These are phyloP conservation scores for Melopsittacus undulatus DNA, from an alignment of 2,797 vertebrate genomes.

Conservation along the genomic window DNA sequence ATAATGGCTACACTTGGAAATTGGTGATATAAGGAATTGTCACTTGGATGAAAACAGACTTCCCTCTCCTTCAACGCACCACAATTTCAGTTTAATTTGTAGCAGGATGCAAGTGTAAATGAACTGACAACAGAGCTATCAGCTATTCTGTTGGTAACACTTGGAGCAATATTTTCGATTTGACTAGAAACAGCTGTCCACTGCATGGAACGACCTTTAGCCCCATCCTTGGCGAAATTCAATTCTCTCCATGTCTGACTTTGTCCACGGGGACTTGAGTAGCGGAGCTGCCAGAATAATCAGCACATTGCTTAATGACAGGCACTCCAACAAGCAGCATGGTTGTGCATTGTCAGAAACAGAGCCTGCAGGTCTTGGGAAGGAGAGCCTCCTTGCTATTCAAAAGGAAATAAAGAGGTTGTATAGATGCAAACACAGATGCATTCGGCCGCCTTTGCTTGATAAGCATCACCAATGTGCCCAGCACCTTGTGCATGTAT, in stretches of 20 bases:
- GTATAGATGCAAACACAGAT: neutral
- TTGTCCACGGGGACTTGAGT: constrained; percentile 66
- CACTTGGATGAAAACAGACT: constrained; percentile 33
- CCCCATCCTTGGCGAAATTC: constrained; percentile 73
- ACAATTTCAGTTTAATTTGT: constrained; percentile 71
- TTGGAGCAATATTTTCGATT: constrained; percentile 60
- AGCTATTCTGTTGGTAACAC: constrained; percentile 68
- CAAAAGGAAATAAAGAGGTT: neutral
- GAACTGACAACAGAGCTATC: constrained; percentile 72
- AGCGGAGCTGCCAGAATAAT: constrained; percentile 74
- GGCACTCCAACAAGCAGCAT: constrained; percentile 33
- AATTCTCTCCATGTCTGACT: constrained; percentile 77
- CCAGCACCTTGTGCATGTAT: rapidly evolving
- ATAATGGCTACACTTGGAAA: neutral
- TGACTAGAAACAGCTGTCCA: constrained; percentile 77
- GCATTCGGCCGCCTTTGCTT: neutral
- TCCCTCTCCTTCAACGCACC: constrained; percentile 32
- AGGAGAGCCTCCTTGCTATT: constrained; percentile 17
- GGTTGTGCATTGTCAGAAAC: constrained; percentile 59
- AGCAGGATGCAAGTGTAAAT: constrained; percentile 63
- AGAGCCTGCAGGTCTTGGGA: neutral
- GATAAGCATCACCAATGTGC: rapidly evolving
- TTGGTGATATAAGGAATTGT: constrained; percentile 23
- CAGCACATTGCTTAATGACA: constrained; percentile 73
- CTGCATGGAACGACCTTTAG: constrained; percentile 71